Percentiles rank a stretch among this genome's conserved stretches.
Evolutionary conservation across 2,797 vertebrate genomes (phyloP).

Genomic region (Micromesistius poutassou): DNA sequence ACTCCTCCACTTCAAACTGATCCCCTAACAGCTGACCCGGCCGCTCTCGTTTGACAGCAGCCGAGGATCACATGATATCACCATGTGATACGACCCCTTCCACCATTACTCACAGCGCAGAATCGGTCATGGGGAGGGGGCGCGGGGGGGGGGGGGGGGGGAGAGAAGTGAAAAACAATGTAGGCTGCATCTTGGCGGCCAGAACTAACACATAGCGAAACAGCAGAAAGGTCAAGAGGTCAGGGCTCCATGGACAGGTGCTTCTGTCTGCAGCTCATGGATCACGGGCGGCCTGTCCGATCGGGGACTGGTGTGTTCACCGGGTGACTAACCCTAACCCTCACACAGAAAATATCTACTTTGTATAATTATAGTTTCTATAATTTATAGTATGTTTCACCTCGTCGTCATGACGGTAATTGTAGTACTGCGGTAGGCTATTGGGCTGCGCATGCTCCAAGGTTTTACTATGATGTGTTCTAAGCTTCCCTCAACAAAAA

Average conservation of each 20-base stretch:
- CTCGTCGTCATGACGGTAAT: no score
- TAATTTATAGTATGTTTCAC: no score
- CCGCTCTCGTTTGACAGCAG: not conserved
- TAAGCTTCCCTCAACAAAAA: no score
- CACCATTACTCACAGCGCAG: no score
- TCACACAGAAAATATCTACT: no score
- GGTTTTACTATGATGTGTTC: no score
- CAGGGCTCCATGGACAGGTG: conserved; percentile 51
- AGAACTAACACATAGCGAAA: conserved; percentile 20
- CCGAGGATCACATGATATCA: not conserved
- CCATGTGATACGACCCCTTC: not conserved
- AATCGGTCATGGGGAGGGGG: not conserved
- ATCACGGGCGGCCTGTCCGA: conserved; percentile 44
- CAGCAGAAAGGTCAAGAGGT: conserved; percentile 37
- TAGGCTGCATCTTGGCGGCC: conserved; percentile 16
- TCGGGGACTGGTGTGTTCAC: conserved; percentile 28
- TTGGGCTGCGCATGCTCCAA: no score
- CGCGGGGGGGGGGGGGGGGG: not conserved
- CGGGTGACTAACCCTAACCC: not conserved
- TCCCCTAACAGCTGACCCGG: not conserved
- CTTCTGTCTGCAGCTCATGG: conserved; percentile 48
- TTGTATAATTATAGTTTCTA: no score
- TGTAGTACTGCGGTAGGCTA: no score
- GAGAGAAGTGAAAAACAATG: conserved; percentile 35
- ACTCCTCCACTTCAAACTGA: not conserved